Evolutionary conservation across 2,797 vertebrate species (phyloP), one percentile per base, ranked within the genome.

Genomic region (Falco peregrinus): DNA sequence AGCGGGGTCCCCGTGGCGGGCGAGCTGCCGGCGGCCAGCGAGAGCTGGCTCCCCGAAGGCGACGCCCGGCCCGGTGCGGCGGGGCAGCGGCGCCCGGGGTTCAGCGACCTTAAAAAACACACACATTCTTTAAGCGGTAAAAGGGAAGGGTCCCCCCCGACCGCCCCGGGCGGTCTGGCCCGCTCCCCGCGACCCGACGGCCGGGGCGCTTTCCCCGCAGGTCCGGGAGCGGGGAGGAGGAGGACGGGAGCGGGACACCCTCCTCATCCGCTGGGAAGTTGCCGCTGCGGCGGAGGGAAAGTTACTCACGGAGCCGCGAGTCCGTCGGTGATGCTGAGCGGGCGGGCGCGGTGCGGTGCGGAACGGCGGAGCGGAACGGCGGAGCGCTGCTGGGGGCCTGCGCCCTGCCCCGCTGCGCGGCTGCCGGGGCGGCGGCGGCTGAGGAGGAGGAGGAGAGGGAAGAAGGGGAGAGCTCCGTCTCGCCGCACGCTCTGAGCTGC

Each of bases 401-500:
- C 56, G 78, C 89, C 57, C 87, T 90, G 80, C 65, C 84, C 78
- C 41, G 60, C 82, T 93, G 94, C 29, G 51, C 60, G 60, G 76
- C 83, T 91, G 80, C 56, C 50, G 87, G 39, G 60, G 29, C 15
- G 37, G 67, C 10, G 25, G 43, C 31, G 39, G 69, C 73, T 45
- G 54, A 22, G 35, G 37, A 18, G 26, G 70, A 76, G 17, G 29
- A 74, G 29, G n/a, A 78, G 39, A 41, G 48, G 1, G 73, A 87
- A 29, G 79, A 73, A 71, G 68, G 77, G 56, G 47, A 87, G 74
- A 59, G 70, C 84, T 94, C 86, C 91, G 93, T 95, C 84, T 97
- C 96, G 95, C 97, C 91, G 97, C 97, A 97, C 97, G 65, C 84
- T 97, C 98, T 98, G 97, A 97, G 96, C 96, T 98, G 97, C 97